Conservation (phyloP, 1,140 invertebrate genomes). For the Luehdorfia chinensis region DNA sequence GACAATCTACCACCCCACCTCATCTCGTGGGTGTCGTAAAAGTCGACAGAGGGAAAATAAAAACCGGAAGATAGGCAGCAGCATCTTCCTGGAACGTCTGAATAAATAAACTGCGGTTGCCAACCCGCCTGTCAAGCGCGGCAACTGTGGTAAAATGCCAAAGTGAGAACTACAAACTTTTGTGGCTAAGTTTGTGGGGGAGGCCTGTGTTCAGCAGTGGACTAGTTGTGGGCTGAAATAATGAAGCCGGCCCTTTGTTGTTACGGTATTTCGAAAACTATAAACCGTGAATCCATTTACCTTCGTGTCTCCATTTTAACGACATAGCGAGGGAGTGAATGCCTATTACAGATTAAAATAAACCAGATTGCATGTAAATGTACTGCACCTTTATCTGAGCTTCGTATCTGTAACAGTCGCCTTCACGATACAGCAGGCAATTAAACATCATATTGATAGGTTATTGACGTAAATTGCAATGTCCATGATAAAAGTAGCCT, state of each 20-base stretch:
- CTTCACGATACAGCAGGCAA: constrained; percentile 9
- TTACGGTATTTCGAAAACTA: constrained; percentile 1
- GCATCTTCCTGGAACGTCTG: too few species aligned
- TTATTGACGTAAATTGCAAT: constrained; percentile 8
- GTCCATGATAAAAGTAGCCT: constrained; percentile 9
- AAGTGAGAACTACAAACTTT: too few species aligned
- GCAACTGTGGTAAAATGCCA: too few species aligned
- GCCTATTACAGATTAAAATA: constrained; percentile 10
- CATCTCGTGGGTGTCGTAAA: too few species aligned
- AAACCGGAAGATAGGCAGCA: too few species aligned
- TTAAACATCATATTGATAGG: constrained; percentile 16
- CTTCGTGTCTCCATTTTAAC: constrained; percentile 8
- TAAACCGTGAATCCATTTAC: constrained; percentile 1
- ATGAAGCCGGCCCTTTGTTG: not conserved
- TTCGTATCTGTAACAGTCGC: constrained; percentile 10
- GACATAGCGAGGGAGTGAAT: constrained; percentile 10
- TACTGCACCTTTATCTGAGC: constrained; percentile 7
- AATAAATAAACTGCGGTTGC: too few species aligned
- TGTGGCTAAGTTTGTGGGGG: too few species aligned
- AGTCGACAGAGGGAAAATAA: too few species aligned
- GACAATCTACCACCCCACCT: too few species aligned
- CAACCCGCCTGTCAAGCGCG: too few species aligned
- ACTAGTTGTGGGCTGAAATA: too few species aligned
- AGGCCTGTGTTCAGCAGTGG: too few species aligned
- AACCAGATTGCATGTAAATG: constrained; percentile 13